Evolutionary conservation across 2,888 invertebrate genomes (phyloP), one percentile per base, ranked within the genome.

Genomic region (Drosophila stalkeri): DNA sequence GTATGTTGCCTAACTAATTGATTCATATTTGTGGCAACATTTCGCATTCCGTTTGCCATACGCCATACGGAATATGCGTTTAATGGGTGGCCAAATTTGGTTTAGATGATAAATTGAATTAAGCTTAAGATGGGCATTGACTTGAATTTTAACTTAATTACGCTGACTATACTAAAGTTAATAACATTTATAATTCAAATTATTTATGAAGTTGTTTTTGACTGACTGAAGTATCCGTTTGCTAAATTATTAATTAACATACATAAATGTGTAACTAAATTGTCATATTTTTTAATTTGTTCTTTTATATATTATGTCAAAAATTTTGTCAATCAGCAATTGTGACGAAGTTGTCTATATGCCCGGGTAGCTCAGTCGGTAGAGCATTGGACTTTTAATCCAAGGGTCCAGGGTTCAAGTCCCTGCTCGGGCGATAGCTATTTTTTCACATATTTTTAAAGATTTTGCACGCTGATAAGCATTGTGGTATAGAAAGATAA

Each of bases 381-480:
- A 93, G 92, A 92, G 93, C 93, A 92, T 92, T 92, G 92, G 93
- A 93, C 92, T 93, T 93, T 92, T 92, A 92, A 93, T 92, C 92
- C 93, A 92, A 93, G 93, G 93, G 92, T 92, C 93, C 92, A 92
- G 93, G 93, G 93, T 93, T 93, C 93, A 92, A 93, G 92, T 92
- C 92, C 92, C 92, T 92, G 92, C 91, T 92, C 92, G 92, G 93
- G 93, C 92, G 92, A 64, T 0, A 8, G 2, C 0, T 16, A 3
- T 54, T 11, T 39, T 54, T 16, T 37, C n/a, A 5, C 9, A 20
- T 20, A 35, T 16, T 18, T 52, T 18, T 35, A 0, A 12, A 33
- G 6, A 8, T 1, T 2, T 11, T 49, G 5, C 1, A 2, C 1
- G 1, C 5, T 0, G 3, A 3, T 2, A 5, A 9, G n/a, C 9